Percentiles rank a stretch among this genome's conserved stretches.
These are phyloP conservation scores for Tor tambroides DNA, from an alignment of 2,113 vertebrate species.

Conservation along the genomic window DNA sequence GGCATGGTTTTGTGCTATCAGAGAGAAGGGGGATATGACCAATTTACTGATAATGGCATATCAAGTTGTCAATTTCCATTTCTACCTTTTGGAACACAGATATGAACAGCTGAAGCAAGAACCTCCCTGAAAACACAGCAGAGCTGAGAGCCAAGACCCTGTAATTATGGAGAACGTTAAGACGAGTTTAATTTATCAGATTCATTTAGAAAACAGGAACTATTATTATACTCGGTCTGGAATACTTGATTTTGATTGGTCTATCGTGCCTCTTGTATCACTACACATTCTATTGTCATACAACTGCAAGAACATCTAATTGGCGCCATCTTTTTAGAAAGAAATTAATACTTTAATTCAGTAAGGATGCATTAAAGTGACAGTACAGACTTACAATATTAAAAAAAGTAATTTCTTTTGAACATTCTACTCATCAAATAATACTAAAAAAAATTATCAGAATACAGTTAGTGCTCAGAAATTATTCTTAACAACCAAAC, in stretches of 20 bases:
- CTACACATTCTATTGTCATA: too few relatives aligned
- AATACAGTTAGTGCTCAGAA: too few relatives aligned
- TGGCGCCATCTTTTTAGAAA: too few relatives aligned
- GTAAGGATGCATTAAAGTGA: too few relatives aligned
- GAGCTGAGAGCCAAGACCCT: background rate
- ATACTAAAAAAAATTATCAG: too few relatives aligned
- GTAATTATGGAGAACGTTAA: background rate
- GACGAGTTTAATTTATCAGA: background rate
- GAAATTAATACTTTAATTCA: too few relatives aligned
- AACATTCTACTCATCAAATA: too few relatives aligned
- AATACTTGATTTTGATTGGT: conserved; percentile 17
- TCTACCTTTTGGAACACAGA: conserved; percentile 41
- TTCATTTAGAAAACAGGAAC: background rate
- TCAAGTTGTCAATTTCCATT: conserved; percentile 60
- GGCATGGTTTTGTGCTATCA: background rate
- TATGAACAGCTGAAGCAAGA: conserved; percentile 8
- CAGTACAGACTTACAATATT: too few relatives aligned
- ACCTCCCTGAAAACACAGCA: background rate
- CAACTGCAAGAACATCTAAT: too few relatives aligned
- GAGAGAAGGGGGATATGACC: conserved; percentile 19
- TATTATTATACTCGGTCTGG: background rate
- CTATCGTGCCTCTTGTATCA: background rate
- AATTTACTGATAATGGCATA: conserved; percentile 23
- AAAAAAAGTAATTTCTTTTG: too few relatives aligned
- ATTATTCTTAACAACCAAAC: too few relatives aligned